Base-by-base conservation (phyloP, 2,113 vertebrate genomes). In the Calypte anna region DNA sequence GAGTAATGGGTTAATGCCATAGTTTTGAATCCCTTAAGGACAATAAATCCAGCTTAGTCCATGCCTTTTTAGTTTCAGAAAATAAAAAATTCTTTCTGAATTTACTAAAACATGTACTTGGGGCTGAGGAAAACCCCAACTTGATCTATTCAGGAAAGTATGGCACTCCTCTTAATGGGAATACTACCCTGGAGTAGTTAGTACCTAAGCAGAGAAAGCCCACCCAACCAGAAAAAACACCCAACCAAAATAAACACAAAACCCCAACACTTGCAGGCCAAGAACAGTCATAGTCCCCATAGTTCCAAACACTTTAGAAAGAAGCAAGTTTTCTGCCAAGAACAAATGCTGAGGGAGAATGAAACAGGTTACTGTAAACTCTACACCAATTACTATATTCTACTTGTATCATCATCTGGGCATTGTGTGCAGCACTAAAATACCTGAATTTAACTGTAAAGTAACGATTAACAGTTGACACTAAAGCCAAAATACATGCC, bases 281-380 rank as follows among this genome's bases (percentile, higher is more conserved):
- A 9, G 4, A 87, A 13, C 14, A 53, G 46, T 55, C 38, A 50
- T 4, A 54, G 63, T 3, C 1, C 1, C 31, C 51, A 7, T 15
- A 53, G 20, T 6, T 13, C 18, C 44, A 27, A n/a, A 30, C 27
- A 36, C 28, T 43, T 84, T 51, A 51, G 14, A 4, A 74, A 2
- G 14, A 68, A 0, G 9, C 14, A 33, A 0, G 0, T 2, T 13
- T 84, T 40, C n/a, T 20, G 6, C 17, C 1, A 2, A 33, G 11
- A 82, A 55, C 6, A 57, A 10, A 3, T 53, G 23, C 2, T 7
- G 20, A 76, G 28, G 5, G 8, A 53, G 1, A 2, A 69, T 27
- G 43, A 30, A 20, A 24, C 14, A 40, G 6, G 30, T 24, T 23
- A 48, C 11, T 36, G 44, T 44, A 12, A 31, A 11, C 43, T 55